phyloP scores from a whole-genome alignment of 2,797 vertebrate genomes.

The Varecia variegata region DNA sequence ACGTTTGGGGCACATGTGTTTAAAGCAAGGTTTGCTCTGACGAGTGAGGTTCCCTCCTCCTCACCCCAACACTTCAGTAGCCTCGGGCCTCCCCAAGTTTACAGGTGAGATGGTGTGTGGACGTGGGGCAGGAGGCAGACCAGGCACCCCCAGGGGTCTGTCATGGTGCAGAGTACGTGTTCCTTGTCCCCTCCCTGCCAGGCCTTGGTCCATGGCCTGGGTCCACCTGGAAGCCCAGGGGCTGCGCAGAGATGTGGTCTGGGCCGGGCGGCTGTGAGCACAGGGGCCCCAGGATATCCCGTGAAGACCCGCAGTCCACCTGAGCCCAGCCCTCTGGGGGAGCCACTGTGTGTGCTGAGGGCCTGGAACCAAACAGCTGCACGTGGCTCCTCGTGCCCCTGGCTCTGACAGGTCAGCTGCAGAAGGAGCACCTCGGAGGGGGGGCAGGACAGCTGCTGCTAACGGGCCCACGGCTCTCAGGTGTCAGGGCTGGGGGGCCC shows the following conservation, averaged over 20 bases:
- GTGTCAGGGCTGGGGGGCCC: not conserved
- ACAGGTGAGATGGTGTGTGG: not conserved
- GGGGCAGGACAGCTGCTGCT: not conserved
- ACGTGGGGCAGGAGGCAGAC: fast-evolving
- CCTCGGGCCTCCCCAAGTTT: too few species aligned
- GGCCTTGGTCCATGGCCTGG: not conserved
- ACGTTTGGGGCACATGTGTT: not conserved
- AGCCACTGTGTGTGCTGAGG: not conserved
- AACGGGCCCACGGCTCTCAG: not conserved
- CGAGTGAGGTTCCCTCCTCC: not conserved
- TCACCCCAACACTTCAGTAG: not conserved
- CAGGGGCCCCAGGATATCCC: not conserved
- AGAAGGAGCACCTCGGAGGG: not conserved
- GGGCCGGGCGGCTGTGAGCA: too few species aligned
- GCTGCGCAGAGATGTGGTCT: not conserved
- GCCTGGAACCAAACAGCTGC: not conserved
- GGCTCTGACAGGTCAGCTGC: not conserved
- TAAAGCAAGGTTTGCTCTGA: not conserved
- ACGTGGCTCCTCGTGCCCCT: not conserved
- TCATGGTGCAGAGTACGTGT: not conserved
- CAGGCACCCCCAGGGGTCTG: not conserved
- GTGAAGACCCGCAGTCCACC: not conserved
- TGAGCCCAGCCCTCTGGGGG: not conserved
- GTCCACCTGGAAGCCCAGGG: not conserved
- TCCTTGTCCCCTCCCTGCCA: not conserved